Percentiles rank a stretch among this genome's conserved stretches.
phyloP scores from a whole-genome alignment of 2,113 vertebrate genomes.

The Erythrocercus mccallii region DNA sequence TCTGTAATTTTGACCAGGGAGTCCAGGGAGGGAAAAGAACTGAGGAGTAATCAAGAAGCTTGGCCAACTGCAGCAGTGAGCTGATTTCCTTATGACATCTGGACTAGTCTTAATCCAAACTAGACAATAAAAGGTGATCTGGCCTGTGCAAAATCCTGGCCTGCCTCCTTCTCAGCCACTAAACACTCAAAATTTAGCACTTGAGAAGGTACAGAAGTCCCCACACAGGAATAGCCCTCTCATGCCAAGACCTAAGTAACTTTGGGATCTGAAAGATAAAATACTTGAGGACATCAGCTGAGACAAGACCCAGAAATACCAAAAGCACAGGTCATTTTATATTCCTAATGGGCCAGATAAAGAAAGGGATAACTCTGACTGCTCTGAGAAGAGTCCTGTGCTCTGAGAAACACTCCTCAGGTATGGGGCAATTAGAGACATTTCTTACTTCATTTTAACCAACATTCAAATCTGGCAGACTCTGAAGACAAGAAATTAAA shows the following conservation, averaged over 20 bases:
- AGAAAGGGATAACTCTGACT: neutral
- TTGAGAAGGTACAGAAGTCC: neutral
- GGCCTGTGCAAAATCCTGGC: neutral
- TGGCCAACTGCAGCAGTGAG: neutral
- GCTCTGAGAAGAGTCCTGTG: neutral
- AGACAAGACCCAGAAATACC: neutral
- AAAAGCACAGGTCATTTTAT: neutral
- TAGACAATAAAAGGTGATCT: neutral
- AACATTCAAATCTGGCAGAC: neutral
- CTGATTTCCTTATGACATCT: neutral
- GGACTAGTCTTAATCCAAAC: neutral
- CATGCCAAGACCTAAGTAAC: neutral
- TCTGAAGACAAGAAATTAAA: neutral
- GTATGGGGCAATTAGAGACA: neutral
- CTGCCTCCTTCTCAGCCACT: neutral
- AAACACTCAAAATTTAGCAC: neutral
- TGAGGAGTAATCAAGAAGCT: neutral
- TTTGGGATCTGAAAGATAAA: neutral
- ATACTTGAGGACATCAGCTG: neutral
- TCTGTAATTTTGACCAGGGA: neutral
- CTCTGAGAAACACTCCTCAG: neutral
- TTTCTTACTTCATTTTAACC: neutral
- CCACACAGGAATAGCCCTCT: neutral
- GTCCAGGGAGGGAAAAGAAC: neutral
- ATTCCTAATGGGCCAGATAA: neutral